Conservation (phyloP, 1,140 invertebrate species). For the Cotesia vestalis region DNA sequence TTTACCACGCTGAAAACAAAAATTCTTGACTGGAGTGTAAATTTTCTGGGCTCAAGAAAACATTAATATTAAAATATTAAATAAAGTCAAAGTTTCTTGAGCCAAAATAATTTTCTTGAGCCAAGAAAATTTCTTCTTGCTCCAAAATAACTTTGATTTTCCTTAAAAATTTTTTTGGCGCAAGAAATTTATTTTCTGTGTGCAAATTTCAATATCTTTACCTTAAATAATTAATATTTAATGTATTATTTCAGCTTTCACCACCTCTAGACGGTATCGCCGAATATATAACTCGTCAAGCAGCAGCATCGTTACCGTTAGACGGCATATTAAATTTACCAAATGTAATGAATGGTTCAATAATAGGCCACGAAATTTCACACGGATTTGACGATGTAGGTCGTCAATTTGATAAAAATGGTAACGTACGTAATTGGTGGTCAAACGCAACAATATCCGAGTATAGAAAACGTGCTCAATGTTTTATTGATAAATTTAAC, state of each 20-base stretch:
- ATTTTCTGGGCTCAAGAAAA: too few species aligned
- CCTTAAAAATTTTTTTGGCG: too few species aligned
- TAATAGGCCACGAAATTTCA: conserved; percentile 77
- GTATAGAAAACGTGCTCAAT: conserved; percentile 77
- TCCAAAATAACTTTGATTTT: too few species aligned
- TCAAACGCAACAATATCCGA: conserved; percentile 70
- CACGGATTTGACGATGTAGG: conserved; percentile 77
- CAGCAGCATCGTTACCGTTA: neutral
- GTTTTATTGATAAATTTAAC: conserved; percentile 76
- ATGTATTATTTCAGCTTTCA: conserved; percentile 6
- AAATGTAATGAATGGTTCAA: conserved; percentile 63
- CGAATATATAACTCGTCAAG: neutral
- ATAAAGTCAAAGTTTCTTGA: too few species aligned
- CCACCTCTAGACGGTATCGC: neutral
- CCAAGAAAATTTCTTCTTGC: too few species aligned
- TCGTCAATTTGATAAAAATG: conserved; percentile 74
- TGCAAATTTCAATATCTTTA: too few species aligned
- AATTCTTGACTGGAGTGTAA: too few species aligned
- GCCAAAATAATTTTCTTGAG: too few species aligned
- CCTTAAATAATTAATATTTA: too few species aligned
- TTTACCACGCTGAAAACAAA: too few species aligned
- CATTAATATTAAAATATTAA: too few species aligned
- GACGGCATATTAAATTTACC: neutral
- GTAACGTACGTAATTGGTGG: conserved; percentile 84
- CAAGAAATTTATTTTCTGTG: too few species aligned